Conservation (phyloP, 2,888 invertebrate species). For the Sarcophaga caerulescens region DNA sequence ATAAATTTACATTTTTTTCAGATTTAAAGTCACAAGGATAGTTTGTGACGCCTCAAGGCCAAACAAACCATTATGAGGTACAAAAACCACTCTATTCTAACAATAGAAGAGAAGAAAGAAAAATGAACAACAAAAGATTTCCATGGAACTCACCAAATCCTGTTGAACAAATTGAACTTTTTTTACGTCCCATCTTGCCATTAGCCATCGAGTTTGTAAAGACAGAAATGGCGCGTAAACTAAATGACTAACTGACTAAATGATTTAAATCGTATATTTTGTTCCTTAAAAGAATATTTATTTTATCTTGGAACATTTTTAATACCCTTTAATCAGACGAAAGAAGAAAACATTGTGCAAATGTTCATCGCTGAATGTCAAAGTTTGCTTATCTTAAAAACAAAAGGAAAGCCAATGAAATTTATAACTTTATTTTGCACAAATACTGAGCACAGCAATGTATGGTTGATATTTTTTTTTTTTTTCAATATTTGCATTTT, state of each 20-base stretch:
- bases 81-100: background rate
- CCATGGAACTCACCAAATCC: background rate
- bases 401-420: background rate
- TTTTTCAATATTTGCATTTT: background rate
- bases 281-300: background rate
- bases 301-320: no score
- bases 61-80: background rate
- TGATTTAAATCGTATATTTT: background rate
- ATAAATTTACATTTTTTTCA: background rate
- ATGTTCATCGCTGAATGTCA: background rate
- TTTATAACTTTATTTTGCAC: background rate
- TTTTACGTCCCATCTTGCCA: background rate
- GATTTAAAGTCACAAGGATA: background rate
- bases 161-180: background rate
- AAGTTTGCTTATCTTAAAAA: background rate
- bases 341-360: background rate
- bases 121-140: background rate
- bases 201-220: background rate
- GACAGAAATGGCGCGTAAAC: background rate
- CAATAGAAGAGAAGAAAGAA: background rate
- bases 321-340: background rate
- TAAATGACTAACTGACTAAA: background rate
- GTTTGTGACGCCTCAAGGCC: background rate
- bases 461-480: background rate
- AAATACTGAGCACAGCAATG: background rate